phyloP scores from a whole-genome alignment of 1,140 invertebrate species.

The Danaus plexippus region DNA sequence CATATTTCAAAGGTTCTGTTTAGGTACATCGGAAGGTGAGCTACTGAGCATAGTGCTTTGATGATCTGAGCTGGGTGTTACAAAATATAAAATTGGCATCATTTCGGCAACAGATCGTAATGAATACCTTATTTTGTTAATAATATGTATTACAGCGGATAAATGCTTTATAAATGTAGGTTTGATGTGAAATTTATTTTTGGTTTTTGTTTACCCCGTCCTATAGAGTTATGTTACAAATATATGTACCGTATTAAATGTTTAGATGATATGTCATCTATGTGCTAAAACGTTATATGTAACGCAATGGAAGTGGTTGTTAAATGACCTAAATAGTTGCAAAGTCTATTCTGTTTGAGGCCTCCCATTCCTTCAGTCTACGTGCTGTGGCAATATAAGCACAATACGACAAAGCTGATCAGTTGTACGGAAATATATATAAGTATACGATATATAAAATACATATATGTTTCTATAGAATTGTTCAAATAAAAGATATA shows the following conservation, averaged over 20 bases:
- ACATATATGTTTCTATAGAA: too few species aligned
- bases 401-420: constrained; percentile 46
- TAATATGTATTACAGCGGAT: constrained; percentile 44
- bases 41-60: constrained; percentile 32
- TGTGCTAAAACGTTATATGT: constrained; percentile 70
- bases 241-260: constrained; percentile 58
- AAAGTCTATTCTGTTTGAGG: constrained; percentile 46
- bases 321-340: constrained; percentile 52
- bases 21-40: constrained; percentile 32
- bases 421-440: constrained; percentile 11
- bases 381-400: constrained; percentile 53
- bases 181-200: constrained; percentile 53
- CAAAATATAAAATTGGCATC: constrained; percentile 60
- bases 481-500: constrained; percentile 12
- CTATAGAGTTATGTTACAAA: constrained; percentile 53
- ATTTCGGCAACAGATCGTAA: constrained; percentile 71
- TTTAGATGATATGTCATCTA: constrained; percentile 57
- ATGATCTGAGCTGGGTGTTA: constrained; percentile 70
- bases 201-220: constrained; percentile 33
- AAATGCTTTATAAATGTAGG: constrained; percentile 53
- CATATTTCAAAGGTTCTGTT: neutral
- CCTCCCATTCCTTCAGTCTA: constrained; percentile 41
- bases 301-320: constrained; percentile 65
- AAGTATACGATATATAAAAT: too few species aligned
- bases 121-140: constrained; percentile 36